phyloP scores from a whole-genome alignment of 2,113 vertebrate genomes.

The Dicrurus megarhynchus region DNA sequence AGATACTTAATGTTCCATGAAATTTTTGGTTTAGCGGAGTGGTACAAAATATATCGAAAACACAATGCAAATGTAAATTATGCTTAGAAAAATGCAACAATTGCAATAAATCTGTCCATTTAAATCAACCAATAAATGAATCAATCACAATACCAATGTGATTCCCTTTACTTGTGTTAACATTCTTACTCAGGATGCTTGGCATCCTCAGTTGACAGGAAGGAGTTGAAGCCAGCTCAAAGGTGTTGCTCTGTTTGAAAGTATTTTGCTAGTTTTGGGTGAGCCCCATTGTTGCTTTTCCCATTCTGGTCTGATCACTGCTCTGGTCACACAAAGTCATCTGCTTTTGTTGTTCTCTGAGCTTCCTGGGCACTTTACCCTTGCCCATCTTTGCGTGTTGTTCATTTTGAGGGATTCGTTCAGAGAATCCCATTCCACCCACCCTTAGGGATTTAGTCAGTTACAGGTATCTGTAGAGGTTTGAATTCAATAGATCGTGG shows the following conservation, averaged over 20 bases:
- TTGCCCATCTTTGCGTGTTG: background rate
- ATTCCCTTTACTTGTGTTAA: background rate
- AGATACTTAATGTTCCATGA: background rate
- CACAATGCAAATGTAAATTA: background rate
- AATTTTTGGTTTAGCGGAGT: background rate
- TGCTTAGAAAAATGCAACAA: background rate
- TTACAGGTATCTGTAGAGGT: background rate
- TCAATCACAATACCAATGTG: background rate
- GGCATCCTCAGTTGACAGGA: background rate
- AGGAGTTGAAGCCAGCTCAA: background rate
- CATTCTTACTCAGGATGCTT: background rate
- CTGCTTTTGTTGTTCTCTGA: background rate
- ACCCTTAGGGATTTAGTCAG: background rate
- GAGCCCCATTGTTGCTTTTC: background rate
- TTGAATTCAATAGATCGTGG: background rate
- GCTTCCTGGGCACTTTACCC: background rate
- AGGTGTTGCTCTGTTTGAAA: background rate
- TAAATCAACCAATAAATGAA: background rate
- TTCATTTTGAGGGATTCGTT: background rate
- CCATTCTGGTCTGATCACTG: background rate
- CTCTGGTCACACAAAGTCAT: background rate
- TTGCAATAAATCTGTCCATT: background rate
- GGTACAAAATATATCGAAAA: background rate
- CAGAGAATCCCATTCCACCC: accelerated
- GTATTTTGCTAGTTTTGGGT: background rate